phyloP scores from a whole-genome alignment of 2,797 vertebrate species.

The Knipowitschia caucasica region DNA sequence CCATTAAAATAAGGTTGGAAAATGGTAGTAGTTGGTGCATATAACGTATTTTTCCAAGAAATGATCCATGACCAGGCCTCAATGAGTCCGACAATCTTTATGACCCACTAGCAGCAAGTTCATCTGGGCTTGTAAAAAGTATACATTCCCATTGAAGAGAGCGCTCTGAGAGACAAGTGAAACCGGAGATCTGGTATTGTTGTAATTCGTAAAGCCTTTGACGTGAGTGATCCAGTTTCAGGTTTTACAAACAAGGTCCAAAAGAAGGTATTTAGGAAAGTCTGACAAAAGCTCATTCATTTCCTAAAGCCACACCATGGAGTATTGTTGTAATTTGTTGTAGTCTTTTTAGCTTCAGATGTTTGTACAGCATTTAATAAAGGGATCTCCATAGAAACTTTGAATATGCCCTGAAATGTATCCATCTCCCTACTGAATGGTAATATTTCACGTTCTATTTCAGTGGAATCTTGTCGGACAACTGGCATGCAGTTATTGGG shows the following conservation, averaged over 20 bases:
- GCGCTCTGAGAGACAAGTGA: slow-evolving; percentile 42
- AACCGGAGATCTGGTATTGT: slow-evolving; percentile 35
- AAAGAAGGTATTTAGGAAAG: too few species aligned
- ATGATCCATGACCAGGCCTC: slow-evolving; percentile 3
- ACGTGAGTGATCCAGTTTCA: slow-evolving; percentile 46
- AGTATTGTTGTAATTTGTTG: too few species aligned
- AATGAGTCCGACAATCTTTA: slow-evolving; percentile 48
- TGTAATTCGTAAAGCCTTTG: slow-evolving; percentile 35
- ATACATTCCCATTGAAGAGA: slow-evolving; percentile 31
- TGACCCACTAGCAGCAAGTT: slow-evolving; percentile 24
- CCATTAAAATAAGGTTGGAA: not conserved
- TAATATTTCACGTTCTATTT: too few species aligned
- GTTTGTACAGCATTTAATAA: too few species aligned
- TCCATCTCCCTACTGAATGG: too few species aligned
- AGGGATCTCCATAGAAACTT: too few species aligned
- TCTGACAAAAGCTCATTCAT: too few species aligned
- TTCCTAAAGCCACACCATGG: too few species aligned
- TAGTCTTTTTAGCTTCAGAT: too few species aligned
- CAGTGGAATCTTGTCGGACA: too few species aligned
- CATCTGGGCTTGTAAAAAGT: slow-evolving; percentile 42
- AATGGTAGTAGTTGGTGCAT: not conserved
- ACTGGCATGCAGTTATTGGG: too few species aligned
- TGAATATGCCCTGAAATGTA: too few species aligned
- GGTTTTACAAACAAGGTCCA: slow-evolving; percentile 12
- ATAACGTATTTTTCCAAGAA: not conserved